Evolutionary conservation across 1,140 invertebrate genomes (phyloP).

Genomic region (Chymomyza costata): DNA sequence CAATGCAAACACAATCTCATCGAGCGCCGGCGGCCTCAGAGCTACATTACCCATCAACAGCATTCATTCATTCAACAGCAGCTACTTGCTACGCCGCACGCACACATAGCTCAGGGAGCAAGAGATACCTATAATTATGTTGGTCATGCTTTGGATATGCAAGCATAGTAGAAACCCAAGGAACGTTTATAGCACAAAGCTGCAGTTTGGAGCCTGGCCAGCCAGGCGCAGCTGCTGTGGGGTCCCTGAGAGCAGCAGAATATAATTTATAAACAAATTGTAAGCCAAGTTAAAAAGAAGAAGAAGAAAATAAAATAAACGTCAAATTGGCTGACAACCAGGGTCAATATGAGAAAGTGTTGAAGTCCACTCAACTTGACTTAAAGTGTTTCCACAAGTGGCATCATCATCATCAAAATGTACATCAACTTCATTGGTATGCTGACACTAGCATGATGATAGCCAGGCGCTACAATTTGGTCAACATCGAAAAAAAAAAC

Average conservation of each 20-base stretch:
- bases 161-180: constrained; percentile 34
- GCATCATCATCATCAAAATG: constrained; percentile 30
- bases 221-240: constrained; percentile 46
- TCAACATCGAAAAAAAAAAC: no score
- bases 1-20: constrained; percentile 30
- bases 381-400: constrained; percentile 5
- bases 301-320: constrained; percentile 65
- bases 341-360: constrained; percentile 45
- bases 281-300: no score
- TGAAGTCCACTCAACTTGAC: constrained; percentile 31
- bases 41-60: no score
- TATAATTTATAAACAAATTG: constrained; percentile 68
- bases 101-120: constrained; percentile 10
- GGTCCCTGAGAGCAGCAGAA: constrained; percentile 7
- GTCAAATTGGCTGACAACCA: constrained; percentile 47
- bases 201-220: constrained; percentile 52
- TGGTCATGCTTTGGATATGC: background rate
- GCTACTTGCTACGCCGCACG: constrained; percentile 41
- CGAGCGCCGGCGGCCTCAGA: no score
- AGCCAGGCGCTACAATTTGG: constrained; percentile 64
- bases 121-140: constrained; percentile 54
- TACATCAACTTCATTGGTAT: no score
- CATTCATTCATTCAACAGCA: constrained; percentile 19
- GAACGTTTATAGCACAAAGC: constrained; percentile 58
- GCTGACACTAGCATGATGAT: no score